Evolutionary conservation across 2,888 invertebrate species (phyloP), one percentile per base, ranked within the genome.

Genomic region (Pollenia amentaria): DNA sequence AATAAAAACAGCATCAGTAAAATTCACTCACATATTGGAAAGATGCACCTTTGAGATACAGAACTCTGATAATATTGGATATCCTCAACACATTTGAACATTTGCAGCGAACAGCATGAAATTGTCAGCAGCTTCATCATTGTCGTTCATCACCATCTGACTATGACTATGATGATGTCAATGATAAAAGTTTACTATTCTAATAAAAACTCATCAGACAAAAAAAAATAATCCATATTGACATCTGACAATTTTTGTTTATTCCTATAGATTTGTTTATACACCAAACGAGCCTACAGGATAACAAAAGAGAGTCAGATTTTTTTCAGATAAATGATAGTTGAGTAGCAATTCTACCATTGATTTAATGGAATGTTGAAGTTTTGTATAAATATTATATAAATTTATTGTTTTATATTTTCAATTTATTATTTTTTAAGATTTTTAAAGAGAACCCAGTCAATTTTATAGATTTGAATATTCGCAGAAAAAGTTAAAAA

Each of bases 171-270:
- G 44, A 75, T 42, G 46, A 76, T 76, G 67, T 53, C 67, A 69
- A 53, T 53, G 60, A 38, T 62, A 44, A 82, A 82, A 76, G 62
- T 82, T 76, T 76, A 44, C 69, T 53, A 60, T 69, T 62, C 40
- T 18, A 82, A 76, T 75, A 75, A 82, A 82, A 82, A 67, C 46
- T 73, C 57, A 80, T 80, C 70, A 80, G 3, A 18, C 9, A n/a
- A 1, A 12, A 18, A 46, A 51, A 64, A 75, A 78, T n/a, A 67
- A 46, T 21, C 40, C 18, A 57, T 72, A 73, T 80, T 80, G 72
- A 72, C 72, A 80, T 46, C 46, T 72, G 80, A 53, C n/a, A 65
- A 48, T 64, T 73, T 80, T 55, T 65, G 18, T 65, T 64, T 80
- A 72, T 55, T 65, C 18, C 40, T 55, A 46, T 55, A 73, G 65